Conservation (phyloP, 2,113 vertebrate species). For the Glaucomys volans region DNA sequence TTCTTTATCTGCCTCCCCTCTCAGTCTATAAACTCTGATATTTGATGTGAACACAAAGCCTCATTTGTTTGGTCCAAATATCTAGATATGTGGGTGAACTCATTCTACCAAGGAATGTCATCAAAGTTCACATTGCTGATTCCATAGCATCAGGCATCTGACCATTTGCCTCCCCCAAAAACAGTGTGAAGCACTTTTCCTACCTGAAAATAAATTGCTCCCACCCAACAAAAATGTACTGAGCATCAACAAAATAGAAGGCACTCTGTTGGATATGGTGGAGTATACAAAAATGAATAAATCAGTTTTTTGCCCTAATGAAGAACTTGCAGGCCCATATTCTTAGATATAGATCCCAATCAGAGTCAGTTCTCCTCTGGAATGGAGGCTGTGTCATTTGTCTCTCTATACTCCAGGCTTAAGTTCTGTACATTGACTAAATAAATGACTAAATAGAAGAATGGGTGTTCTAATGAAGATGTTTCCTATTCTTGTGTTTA, state of each 20-base stretch:
- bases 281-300: neutral
- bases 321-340: neutral
- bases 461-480: neutral
- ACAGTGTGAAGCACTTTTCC: slow-evolving; percentile 15
- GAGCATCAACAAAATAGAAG: neutral
- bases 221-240: neutral
- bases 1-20: slow-evolving; percentile 25
- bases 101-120: slow-evolving; percentile 55
- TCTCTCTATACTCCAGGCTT: neutral
- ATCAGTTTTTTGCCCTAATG: neutral
- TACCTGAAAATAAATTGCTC: slow-evolving; percentile 43
- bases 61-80: slow-evolving; percentile 68
- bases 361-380: neutral
- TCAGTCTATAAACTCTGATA: slow-evolving; percentile 43
- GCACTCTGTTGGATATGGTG: neutral
- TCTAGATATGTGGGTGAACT: slow-evolving; percentile 57
- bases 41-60: slow-evolving; percentile 70
- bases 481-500: neutral
- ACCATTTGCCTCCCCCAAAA: neutral
- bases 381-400: neutral
- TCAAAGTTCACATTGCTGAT: slow-evolving; percentile 63
- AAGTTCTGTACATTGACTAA: neutral
- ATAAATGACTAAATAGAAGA: neutral
- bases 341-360: slow-evolving; percentile 44
- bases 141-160: neutral